Evolutionary conservation across 2,888 invertebrate genomes (phyloP), one percentile per base, ranked within the genome.

Genomic region (Atethmia centrago): DNA sequence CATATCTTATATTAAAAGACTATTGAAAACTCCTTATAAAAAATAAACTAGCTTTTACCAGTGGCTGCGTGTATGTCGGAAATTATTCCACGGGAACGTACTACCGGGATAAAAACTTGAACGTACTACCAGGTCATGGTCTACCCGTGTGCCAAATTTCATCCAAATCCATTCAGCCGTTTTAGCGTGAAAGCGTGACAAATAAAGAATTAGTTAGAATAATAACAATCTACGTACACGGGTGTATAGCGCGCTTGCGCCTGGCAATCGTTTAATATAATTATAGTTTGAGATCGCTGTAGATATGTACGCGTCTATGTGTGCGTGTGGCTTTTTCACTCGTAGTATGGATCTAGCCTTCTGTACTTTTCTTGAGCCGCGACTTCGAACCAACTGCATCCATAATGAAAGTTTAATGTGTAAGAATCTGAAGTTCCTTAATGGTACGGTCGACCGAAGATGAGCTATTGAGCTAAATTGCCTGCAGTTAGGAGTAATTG

Each of bases 341-440:
- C 1, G 10, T 28, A 12, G 12, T 28, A 3, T n/a, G 7, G 8
- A 49, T 7, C 1, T 0, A 14, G 31, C 42, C 55, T 77, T 76
- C 75, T 77, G 61, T 42, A 25, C 0, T 3, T 25, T 36, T 45
- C 10, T 8, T 47, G 42, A 49, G 40, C 2, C 25, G 21, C 19
- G 47, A 64, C 55, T 70, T 55, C 7, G 51, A 70, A 69, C 70
- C 62, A 62, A 79, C 78, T 87, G 84, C 87, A 84, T 85, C 69
- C 78, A 74, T 86, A 85, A 84, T 85, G 65, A 85, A 87, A 83
- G 79, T 85, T 86, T 83, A 78, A 83, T 85, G 74, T 83, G 63
- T 74, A 79, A 85, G 80, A 84, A 77, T 83, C 69, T 80, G 62
- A 73, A 84, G 64, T 85, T 77, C 40, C 71, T 69, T 86, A 76